A percentile compares a stretch with the other conserved stretches of the same genome.
Evolutionary conservation across 2,797 vertebrate species (phyloP).

Genomic region (Enteromius argenteus): DNA sequence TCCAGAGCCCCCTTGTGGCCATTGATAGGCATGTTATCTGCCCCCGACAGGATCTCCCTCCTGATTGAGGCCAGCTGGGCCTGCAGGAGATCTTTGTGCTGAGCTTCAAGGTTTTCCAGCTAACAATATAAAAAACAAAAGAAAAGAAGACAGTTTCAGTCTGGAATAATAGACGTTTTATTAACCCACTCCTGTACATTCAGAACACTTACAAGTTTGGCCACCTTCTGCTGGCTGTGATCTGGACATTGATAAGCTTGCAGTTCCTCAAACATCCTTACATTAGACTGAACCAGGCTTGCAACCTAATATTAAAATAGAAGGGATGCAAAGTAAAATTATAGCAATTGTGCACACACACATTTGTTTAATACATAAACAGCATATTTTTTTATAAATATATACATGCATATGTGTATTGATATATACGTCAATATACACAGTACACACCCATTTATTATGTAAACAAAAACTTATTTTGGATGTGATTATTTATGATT

Average conservation of each 20-base stretch:
- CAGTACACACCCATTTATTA: no score
- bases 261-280: constrained; percentile 65
- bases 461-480: no score
- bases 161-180: neutral
- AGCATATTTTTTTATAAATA: no score
- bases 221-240: constrained; percentile 63
- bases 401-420: no score
- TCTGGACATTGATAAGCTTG: constrained; percentile 58
- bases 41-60: constrained; percentile 57
- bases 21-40: constrained; percentile 40
- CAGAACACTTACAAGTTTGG: constrained; percentile 62
- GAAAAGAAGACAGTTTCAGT: neutral
- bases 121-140: constrained; percentile 28
- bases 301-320: constrained; percentile 54
- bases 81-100: constrained; percentile 61
- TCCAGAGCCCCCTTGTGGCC: constrained; percentile 52
- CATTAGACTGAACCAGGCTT: constrained; percentile 59
- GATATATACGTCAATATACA: no score
- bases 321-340: neutral
- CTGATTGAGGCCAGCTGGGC: constrained; percentile 58
- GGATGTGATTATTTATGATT: no score
- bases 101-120: constrained; percentile 60
- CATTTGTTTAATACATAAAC: no score
- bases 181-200: no score
- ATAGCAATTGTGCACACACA: neutral